Evolutionary conservation across 64 coral and sea anemone genomes (phyloP), one percentile per base, ranked within the genome.

Genomic region (Pocillopora damicornis): DNA sequence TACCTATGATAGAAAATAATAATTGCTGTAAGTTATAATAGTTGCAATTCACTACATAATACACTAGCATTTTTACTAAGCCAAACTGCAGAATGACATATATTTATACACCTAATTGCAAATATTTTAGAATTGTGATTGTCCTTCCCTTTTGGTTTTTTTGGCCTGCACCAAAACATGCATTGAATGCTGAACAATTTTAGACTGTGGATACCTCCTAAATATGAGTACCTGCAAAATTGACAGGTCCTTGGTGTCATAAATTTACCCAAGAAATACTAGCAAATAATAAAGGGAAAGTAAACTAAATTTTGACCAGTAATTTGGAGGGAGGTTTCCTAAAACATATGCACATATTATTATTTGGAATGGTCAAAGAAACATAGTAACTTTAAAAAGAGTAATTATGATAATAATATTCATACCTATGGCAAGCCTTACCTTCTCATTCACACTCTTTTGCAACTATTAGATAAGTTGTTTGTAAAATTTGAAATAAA

Each of bases 21-120:
- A 85, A 85, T 57, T 11, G 18, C 42, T 73, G 38, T 73, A n/a
- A 56, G 18, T 58, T 22, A 83, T 61, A 60, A 37, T 18, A 63
- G 26, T 51, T 51, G 42, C 42, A 51, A 2, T 23, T 71, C 67
- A 63, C 61, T 22, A 68, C 34, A 67, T 22, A 83, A 83, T 83
- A 72, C 75, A 77, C 38, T 58, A 42, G 18, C 20, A 66, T 67
- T 22, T 72, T 72, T 36, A 45, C 56, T 67, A 13, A 36, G 45
- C 42, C 5, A 57, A 72, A 42, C 64, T 68, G 67, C 45, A 72
- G 37, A 73, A 85, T 85, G 57, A 20, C 58, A 68, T 9, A 67
- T 67, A 67, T 67, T 67, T 73, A 5, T 18, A 85, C 81, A 85
- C 81, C 59, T 83, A 69, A 18, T 63, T 83, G 63, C 17, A 23